Evolutionary conservation across 2,888 invertebrate species (phyloP).

Genomic region (Apoda limacodes): DNA sequence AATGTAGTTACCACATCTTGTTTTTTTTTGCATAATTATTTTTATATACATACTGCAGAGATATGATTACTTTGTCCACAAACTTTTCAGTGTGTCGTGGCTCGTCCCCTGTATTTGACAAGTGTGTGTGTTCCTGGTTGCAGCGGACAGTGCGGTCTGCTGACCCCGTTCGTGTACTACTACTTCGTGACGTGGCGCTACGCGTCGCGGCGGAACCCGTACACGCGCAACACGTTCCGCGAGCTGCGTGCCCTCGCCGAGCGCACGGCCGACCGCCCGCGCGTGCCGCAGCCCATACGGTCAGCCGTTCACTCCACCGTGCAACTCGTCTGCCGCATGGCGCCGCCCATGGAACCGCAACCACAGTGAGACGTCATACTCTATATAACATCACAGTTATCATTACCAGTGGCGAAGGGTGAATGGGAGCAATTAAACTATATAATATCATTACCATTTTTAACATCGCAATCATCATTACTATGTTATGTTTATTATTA

Average conservation of each 20-base stretch:
- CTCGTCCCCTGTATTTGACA: too few relatives aligned
- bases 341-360: slow-evolving; percentile 70
- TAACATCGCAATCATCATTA: slow-evolving; percentile 14
- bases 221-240: slow-evolving; percentile 92
- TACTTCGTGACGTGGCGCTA: slow-evolving; percentile 93
- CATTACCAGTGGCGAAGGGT: too few relatives aligned
- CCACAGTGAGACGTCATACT: slow-evolving; percentile 33
- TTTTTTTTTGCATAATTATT: too few relatives aligned
- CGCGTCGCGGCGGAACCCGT: slow-evolving; percentile 94
- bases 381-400: slow-evolving; percentile 15
- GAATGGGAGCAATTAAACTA: too few relatives aligned
- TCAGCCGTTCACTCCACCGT: slow-evolving; percentile 72
- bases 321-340: slow-evolving; percentile 79
- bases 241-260: slow-evolving; percentile 84
- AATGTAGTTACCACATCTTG: too few relatives aligned
- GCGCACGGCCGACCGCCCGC: slow-evolving; percentile 74
- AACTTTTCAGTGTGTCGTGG: too few relatives aligned
- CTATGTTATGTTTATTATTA: too few relatives aligned
- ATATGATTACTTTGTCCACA: too few relatives aligned
- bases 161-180: slow-evolving; percentile 97
- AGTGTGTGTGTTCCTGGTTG: too few relatives aligned
- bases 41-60: too few relatives aligned
- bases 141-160: slow-evolving; percentile 90
- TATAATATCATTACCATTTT: slow-evolving; percentile 11
- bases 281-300: slow-evolving; percentile 75